Base-by-base conservation (phyloP, 2,888 invertebrate genomes). In the Drosophila mayaguana region DNA sequence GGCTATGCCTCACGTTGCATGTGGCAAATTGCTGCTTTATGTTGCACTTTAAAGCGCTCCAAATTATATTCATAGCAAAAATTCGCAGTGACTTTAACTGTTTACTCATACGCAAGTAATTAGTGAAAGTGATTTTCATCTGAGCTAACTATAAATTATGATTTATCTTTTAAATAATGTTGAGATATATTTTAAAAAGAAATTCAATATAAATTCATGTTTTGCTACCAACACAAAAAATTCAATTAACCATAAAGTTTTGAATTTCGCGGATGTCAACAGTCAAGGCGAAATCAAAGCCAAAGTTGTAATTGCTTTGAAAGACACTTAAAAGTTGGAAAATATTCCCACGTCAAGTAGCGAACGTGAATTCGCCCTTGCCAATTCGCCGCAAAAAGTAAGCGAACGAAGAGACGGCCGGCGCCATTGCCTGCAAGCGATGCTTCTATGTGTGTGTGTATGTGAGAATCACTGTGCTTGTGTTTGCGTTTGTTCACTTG, bases 21-120 rank as follows among this genome's bases (percentile, higher is more conserved):
- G 84, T 84, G 74, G 84, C 70, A 81, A 87, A 72, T 83, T 75
- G 79, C 76, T 79, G 81, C 71, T 72, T 70, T 74, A 71, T 70
- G 76, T 62, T 89, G 81, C 89, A 83, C 73, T 73, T 67, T 65
- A 65, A 80, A 57, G 61, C 77, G 80, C 63, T 65, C 61, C 72
- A 50, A 59, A 69, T 54, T 71, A 20, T 16, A 63, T 56, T 53
- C 20, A 16, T 20, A 61, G 11, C 56, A 51, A 62, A 51, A 56
- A 34, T 45, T 36, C 55, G 60, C 70, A 61, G 36, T 42, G 62
- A 34, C 56, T 61, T 59, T 42, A 70, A 63, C 75, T 64, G 63
- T 62, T 48, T 1, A 46, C 59, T 50, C 12, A 14, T 51, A 36
- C 32, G 36, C 36, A 32, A 16, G 34, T 40, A 53, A 28, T 60